Conservation (phyloP, 1,140 invertebrate genomes). For the Papilio polyxenes region DNA sequence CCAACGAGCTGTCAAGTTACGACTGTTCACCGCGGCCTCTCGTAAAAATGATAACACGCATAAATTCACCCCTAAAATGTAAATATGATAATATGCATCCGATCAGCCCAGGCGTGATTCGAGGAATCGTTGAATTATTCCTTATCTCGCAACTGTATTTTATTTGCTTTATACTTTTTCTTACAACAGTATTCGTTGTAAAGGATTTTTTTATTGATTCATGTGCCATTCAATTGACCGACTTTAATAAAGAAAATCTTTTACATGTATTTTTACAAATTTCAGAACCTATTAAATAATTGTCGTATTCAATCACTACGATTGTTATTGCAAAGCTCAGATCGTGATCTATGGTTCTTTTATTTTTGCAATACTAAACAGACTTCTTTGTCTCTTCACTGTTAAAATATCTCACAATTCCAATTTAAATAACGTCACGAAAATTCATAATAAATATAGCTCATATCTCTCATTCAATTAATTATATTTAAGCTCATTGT, state of each 20-base stretch:
- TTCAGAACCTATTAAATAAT: no score
- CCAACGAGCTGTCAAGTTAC: slow-evolving; percentile 55
- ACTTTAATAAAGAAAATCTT: no score
- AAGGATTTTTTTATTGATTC: not conserved
- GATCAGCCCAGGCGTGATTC: slow-evolving; percentile 55
- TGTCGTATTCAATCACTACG: no score
- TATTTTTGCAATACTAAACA: not conserved
- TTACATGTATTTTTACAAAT: no score
- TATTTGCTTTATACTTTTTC: slow-evolving; percentile 1
- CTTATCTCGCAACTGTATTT: slow-evolving; percentile 27
- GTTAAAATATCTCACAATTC: not conserved
- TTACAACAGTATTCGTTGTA: not conserved
- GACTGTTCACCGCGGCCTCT: slow-evolving; percentile 52
- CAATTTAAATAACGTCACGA: not conserved
- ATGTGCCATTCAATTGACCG: not conserved
- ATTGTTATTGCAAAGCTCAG: no score
- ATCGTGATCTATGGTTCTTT: no score
- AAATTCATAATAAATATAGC: not conserved
- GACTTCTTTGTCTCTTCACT: not conserved
- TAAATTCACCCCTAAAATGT: slow-evolving; percentile 61
- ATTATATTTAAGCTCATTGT: slow-evolving; percentile 17
- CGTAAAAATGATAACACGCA: slow-evolving; percentile 63
- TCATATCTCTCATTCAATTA: not conserved
- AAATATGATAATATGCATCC: slow-evolving; percentile 62
- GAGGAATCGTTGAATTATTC: slow-evolving; percentile 51